These are phyloP conservation scores for Numenius arquata DNA, from an alignment of 2,113 vertebrate species.

Conservation along the genomic window DNA sequence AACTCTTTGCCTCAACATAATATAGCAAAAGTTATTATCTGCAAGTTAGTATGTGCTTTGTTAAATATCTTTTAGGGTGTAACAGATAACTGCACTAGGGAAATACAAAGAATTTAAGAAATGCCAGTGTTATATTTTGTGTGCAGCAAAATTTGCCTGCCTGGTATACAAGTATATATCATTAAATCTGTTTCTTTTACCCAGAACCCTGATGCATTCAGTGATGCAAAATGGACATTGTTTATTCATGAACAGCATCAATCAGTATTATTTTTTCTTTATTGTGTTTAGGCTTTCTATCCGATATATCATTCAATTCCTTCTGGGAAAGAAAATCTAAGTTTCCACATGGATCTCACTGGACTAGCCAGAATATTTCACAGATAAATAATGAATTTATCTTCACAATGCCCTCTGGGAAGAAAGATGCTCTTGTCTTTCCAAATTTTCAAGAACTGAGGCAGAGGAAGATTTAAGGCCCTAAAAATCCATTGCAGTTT, in stretches of 20 bases:
- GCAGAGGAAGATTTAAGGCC: background rate
- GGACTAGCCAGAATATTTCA: background rate
- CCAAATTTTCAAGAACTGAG: background rate
- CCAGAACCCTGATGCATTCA: background rate
- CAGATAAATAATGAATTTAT: background rate
- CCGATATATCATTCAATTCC: background rate
- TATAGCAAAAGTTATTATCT: background rate
- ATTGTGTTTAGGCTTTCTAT: background rate
- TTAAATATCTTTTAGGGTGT: background rate
- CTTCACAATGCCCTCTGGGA: background rate
- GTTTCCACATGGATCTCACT: background rate
- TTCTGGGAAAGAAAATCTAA: background rate
- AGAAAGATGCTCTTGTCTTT: background rate
- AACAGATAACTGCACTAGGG: background rate
- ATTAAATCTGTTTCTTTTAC: background rate
- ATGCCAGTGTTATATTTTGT: background rate
- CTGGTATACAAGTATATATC: background rate
- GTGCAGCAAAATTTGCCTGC: background rate
- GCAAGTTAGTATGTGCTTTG: background rate
- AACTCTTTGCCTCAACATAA: background rate
- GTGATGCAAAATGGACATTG: background rate
- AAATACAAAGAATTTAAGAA: background rate
- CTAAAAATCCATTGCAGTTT: background rate
- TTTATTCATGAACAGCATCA: background rate
- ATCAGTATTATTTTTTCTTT: background rate